Percentiles rank a stretch among this genome's conserved stretches.
Conservation (phyloP, 2,888 invertebrate species). For the Andricus curvator region DNA sequence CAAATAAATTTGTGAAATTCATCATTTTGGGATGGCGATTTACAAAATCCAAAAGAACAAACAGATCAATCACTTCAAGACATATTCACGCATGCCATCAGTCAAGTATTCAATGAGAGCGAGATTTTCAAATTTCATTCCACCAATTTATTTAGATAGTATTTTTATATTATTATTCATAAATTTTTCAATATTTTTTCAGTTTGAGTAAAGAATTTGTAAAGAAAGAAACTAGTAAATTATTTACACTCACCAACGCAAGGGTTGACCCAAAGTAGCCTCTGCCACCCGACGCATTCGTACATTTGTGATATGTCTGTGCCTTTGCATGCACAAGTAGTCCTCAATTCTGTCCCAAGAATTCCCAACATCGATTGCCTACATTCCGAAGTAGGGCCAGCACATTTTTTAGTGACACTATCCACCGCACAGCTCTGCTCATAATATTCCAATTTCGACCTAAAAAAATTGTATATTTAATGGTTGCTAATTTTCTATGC, state of each 20-base stretch:
- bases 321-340: constrained; percentile 93
- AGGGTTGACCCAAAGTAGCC: constrained; percentile 94
- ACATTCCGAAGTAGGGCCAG: constrained; percentile 91
- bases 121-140: no score
- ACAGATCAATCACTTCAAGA: no score
- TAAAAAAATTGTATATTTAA: constrained; percentile 68
- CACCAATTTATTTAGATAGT: no score
- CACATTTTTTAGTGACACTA: constrained; percentile 93
- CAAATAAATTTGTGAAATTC: no score
- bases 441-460: constrained; percentile 90
- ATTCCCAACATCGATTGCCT: constrained; percentile 92
- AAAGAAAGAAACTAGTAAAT: background rate
- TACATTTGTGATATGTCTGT: constrained; percentile 91
- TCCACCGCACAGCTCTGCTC: constrained; percentile 96
- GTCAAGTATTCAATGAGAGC: no score
- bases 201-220: background rate
- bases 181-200: background rate
- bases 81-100: no score
- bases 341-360: constrained; percentile 92
- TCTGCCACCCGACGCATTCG: constrained; percentile 94
- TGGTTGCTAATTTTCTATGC: background rate
- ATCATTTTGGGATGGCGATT: no score
- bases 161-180: no score
- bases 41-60: no score
- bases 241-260: constrained; percentile 88